phyloP scores from a whole-genome alignment of 1,140 invertebrate genomes.

The Dryas iulia region DNA sequence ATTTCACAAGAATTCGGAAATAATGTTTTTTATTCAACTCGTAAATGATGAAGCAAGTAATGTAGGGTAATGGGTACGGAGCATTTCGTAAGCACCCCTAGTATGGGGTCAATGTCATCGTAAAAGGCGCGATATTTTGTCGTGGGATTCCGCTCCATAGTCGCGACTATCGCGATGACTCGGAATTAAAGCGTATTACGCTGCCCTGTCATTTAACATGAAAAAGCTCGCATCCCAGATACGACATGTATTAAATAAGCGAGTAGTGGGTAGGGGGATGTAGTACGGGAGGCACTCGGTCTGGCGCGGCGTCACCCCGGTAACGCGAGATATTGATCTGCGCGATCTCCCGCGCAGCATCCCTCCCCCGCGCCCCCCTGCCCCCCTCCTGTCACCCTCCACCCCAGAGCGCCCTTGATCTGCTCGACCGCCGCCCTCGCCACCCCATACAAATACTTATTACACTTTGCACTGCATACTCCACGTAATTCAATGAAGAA shows the following conservation, averaged over 20 bases:
- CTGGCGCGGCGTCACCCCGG: conserved; percentile 74
- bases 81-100: conserved; percentile 19
- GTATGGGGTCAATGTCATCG: conserved; percentile 65
- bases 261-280: conserved; percentile 63
- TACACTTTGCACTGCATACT: conserved; percentile 76
- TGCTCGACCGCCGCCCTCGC: conserved; percentile 58
- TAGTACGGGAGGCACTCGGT: conserved; percentile 77
- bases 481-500: conserved; percentile 73
- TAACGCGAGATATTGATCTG: conserved; percentile 77
- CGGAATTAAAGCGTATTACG: conserved; percentile 58
- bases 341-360: conserved; percentile 47
- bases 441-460: conserved; percentile 73
- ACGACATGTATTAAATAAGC: conserved; percentile 78
- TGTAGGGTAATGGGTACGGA: conserved; percentile 20
- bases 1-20: not conserved
- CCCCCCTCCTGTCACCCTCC: conserved; percentile 45
- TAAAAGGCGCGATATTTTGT: conserved; percentile 35
- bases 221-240: conserved; percentile 76
- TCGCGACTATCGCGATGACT: conserved; percentile 47
- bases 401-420: conserved; percentile 63
- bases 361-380: conserved; percentile 40
- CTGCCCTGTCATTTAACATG: conserved; percentile 71
- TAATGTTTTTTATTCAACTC: not conserved
- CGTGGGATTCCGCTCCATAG: conserved; percentile 28
- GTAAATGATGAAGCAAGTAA: not conserved